Evolutionary conservation across 2,113 vertebrate genomes (phyloP), one percentile per base, ranked within the genome.

Genomic region (Dolichotis patagonum): DNA sequence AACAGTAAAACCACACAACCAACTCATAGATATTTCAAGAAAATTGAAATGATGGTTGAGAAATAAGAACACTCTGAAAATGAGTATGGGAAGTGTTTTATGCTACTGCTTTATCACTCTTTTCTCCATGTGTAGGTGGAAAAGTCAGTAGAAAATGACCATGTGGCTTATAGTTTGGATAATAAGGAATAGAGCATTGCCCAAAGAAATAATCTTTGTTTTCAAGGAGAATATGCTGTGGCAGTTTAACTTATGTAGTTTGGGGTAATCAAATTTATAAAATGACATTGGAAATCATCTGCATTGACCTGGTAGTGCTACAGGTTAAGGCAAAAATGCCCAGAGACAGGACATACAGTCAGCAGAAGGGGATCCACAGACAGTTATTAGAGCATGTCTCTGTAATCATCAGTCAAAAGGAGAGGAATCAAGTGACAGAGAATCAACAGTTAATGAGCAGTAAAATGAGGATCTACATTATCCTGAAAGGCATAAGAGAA

Each of bases 1-100:
- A 93, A 92, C 52, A 95, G 82, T 96, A 81, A 92, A 97, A 85
- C 85, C 49, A 77, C 38, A 30, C 89, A 95, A 85, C 73, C 67
- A 52, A 94, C 73, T 83, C 41, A 81, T 26, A 65, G 67, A 67
- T 83, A 90, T 81, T 90, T 83, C 89, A 96, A 43, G 67, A 93
- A 96, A 89, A 92, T 82, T 32, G 60, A 95, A 28, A 46, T 28
- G 63, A 52, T 87, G 16, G 91, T 93, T 88, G 41, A 89, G 82
- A 90, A 69, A 85, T 28, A 80, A 24, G 19, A 41, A 32, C 58
- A 65, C 56, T 73, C 86, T 7, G 3, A 96, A 90, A 78, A 24
- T 46, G 43, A 63, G 35, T 38, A 20, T 3, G 10, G n/a, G 32
- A 67, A 35, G n/a, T 63, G 20, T 91, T 11, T 28, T 38, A 6